Conservation (phyloP, 1,140 invertebrate species). For the Danaus plexippus region DNA sequence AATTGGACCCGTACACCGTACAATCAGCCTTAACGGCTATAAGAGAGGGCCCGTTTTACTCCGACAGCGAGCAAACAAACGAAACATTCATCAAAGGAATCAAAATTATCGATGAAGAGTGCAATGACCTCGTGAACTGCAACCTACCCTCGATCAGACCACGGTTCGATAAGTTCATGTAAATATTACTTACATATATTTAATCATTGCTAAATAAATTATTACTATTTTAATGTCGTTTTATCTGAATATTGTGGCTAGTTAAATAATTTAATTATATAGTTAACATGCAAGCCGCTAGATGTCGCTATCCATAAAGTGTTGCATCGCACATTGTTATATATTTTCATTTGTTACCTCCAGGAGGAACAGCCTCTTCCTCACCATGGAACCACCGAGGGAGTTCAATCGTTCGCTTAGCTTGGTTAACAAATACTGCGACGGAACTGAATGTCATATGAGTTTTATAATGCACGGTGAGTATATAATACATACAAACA, state of each 20-base stretch:
- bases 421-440: neutral
- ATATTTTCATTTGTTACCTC: neutral
- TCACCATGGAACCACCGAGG: neutral
- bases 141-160: conserved; percentile 44
- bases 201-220: too few relatives aligned
- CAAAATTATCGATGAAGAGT: conserved; percentile 21
- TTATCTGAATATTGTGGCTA: conserved; percentile 17
- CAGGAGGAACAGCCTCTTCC: neutral
- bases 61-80: neutral
- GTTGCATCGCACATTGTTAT: too few relatives aligned
- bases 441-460: neutral
- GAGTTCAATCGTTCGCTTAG: conserved; percentile 3
- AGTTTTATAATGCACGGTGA: conserved; percentile 6
- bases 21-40: conserved; percentile 20
- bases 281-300: conserved; percentile 22
- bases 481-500: neutral
- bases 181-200: too few relatives aligned
- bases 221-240: neutral
- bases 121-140: conserved; percentile 34
- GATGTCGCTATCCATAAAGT: conserved; percentile 19
- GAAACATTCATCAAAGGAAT: neutral
- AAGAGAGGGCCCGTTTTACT: conserved; percentile 1
- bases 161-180: conserved; percentile 33
- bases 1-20: conserved; percentile 34
- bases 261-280: conserved; percentile 27